Base-by-base conservation (phyloP, 2,888 invertebrate species). In the Auanema freiburgensis region DNA sequence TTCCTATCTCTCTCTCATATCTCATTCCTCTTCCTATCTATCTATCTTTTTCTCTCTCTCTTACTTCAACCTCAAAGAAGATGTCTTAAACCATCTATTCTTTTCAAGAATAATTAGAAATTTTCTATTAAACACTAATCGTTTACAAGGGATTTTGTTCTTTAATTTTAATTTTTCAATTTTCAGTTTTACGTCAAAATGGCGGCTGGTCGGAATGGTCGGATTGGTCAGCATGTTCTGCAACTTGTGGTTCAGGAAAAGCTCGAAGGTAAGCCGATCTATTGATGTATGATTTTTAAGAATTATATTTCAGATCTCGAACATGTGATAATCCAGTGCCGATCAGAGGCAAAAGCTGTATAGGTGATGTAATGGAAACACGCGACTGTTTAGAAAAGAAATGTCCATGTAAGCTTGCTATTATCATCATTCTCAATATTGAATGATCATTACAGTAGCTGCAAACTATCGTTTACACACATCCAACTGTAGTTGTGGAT, bases 131-230 rank as follows among this genome's bases (percentile, higher is more conserved):
- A 33, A 33, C 33, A 33, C 46, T 18, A 46, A 46, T 18, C 16
- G 3, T 3, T 21, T 46, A 18, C 16, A 46, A 46, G 46, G 21
- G 18, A 46, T 21, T n/a, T n/a, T 18, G 46, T 18, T 16, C 46
- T 46, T 33, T 33, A 55, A 59, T n/a, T 21, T 33, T 33, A 3
- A 33, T 33, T 5, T 8, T 33, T n/a, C n/a, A 33, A 33, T n/a
- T 71, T 78, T 57, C 66, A 79, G 79, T 79, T 33, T 65, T 72
- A 59, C 65, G 74, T 53, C 65, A 76, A 52, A 66, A 73, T 52
- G 79, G 79, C 21, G 74, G 70, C 44, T 79, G 78, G 78, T 67
- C 76, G 44, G 53, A 61, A 40, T 79, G 78, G 78, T 59, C 63
- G 25, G 65, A 67, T 24, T 79, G 77, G 77, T 68, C 72, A 50